Evolutionary conservation across 30 jellyfish, hydroid and myxozoan genomes (phyloP), one percentile per base, ranked within the genome.

Genomic region (Phacellophora camtschatica): DNA sequence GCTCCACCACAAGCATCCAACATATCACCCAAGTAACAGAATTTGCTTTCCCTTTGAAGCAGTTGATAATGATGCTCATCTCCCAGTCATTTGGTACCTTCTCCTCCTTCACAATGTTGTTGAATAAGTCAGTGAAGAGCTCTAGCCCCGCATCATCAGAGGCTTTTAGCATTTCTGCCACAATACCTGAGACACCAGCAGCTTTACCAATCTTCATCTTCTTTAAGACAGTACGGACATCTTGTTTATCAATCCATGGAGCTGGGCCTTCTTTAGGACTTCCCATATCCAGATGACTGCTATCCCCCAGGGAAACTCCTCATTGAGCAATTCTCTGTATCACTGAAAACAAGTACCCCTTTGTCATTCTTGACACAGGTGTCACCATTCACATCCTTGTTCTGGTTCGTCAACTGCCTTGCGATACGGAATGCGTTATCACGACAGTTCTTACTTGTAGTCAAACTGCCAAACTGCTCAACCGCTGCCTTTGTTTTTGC

Each of bases 121-220:
- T 49, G 5, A 12, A 5, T 5, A 49, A 30, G 4, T 49, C 64
- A 3, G 64, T 49, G 64, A 3, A 6, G 2, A 49, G n/a, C 16
- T 3, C n/a, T 12, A 49, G 12, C 5, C 64, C 64, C n/a, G 11
- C 23, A 3, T 49, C 64, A 15, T 20, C 57, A 25, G 65, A 66
- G 16, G 63, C 80, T 18, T 35, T 66, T 5, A 35, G 48, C 80
- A 66, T 66, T 35, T 66, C 80, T 6, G 80, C 63, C 2, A 66
- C 80, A 7, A 66, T 66, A 6, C 80, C 80, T 4, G 63, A 30
- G 74, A 25, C 9, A 27, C 80, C 73, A 28, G 80, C 66, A 20
- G 80, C 80, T 30, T 66, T 66, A 66, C 24, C 23, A 30, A 4
- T 25, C 6, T 29, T 66, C 73, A 66, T 27, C 22, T 66, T 66